Evolutionary conservation across 2,797 vertebrate species (phyloP).

Genomic region (Acipenser oxyrinchus): DNA sequence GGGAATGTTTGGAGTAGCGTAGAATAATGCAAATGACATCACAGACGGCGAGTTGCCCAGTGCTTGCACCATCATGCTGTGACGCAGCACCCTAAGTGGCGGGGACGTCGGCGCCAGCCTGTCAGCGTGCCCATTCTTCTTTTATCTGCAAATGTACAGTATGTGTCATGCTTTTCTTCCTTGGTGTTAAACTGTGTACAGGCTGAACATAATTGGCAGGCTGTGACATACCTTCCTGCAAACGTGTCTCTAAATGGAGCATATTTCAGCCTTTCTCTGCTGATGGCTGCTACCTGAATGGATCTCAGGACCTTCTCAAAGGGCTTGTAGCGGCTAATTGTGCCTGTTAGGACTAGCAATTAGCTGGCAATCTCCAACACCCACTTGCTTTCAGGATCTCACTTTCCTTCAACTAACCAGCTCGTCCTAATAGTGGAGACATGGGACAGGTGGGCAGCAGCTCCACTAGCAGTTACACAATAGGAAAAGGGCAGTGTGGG

Average conservation of each 20-base stretch:
- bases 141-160: conserved; percentile 40
- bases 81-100: conserved; percentile 28
- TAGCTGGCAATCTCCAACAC: conserved; percentile 58
- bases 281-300: conserved; percentile 62
- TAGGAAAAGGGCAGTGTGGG: conserved; percentile 19
- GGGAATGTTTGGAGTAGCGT: conserved; percentile 31
- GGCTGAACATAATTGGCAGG: conserved; percentile 62
- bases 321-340: conserved; percentile 67
- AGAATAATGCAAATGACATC: conserved; percentile 35
- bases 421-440: conserved; percentile 39
- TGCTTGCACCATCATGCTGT: conserved; percentile 28
- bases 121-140: conserved; percentile 17
- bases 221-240: conserved; percentile 62
- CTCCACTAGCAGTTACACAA: neutral
- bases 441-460: conserved; percentile 43
- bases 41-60: conserved; percentile 30
- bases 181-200: conserved; percentile 51
- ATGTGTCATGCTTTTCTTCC: conserved; percentile 41
- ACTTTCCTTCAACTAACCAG: conserved; percentile 50
- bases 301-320: conserved; percentile 62
- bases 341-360: conserved; percentile 67
- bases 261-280: conserved; percentile 59
- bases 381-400: conserved; percentile 53
- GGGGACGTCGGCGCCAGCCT: conserved; percentile 23
- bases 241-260: conserved; percentile 56